Conservation (phyloP, 2,113 vertebrate genomes). For the Aix galericulata region DNA sequence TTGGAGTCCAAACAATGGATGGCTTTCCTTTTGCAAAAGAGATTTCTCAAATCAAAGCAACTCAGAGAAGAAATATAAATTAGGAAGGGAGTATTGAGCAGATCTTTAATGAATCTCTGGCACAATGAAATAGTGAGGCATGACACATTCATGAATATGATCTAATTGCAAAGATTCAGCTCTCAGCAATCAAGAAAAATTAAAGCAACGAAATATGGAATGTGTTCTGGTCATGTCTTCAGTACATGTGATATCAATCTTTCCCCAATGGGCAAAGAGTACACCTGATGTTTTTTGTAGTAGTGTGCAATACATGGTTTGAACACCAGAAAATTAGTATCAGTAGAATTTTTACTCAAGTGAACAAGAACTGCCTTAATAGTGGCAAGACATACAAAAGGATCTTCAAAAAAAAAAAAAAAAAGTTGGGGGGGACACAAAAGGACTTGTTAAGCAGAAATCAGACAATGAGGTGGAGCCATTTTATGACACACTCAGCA, state of each 20-base stretch:
- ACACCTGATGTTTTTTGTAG: background rate
- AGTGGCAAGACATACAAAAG: background rate
- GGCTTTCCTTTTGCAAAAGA: constrained; percentile 12
- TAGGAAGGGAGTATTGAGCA: constrained; percentile 32
- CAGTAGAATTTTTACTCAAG: background rate
- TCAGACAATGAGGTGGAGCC: background rate
- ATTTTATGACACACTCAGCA: background rate
- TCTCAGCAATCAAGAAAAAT: background rate
- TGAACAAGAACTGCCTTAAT: background rate
- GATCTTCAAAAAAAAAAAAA: background rate
- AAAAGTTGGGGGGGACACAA: too few species aligned
- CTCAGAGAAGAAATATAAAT: constrained; percentile 33
- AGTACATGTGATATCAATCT: background rate
- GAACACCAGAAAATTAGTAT: background rate
- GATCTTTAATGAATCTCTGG: constrained; percentile 44
- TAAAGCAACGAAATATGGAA: background rate
- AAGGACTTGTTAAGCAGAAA: background rate
- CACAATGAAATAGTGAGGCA: background rate
- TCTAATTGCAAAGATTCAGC: constrained; percentile 13
- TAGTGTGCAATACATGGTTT: background rate
- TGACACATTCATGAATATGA: constrained; percentile 18
- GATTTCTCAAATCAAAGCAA: constrained; percentile 45
- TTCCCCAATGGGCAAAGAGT: background rate
- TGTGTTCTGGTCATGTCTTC: background rate
- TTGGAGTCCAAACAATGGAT: constrained; percentile 43